phyloP scores from a whole-genome alignment of 2,113 vertebrate genomes.

The Garra rufa region DNA sequence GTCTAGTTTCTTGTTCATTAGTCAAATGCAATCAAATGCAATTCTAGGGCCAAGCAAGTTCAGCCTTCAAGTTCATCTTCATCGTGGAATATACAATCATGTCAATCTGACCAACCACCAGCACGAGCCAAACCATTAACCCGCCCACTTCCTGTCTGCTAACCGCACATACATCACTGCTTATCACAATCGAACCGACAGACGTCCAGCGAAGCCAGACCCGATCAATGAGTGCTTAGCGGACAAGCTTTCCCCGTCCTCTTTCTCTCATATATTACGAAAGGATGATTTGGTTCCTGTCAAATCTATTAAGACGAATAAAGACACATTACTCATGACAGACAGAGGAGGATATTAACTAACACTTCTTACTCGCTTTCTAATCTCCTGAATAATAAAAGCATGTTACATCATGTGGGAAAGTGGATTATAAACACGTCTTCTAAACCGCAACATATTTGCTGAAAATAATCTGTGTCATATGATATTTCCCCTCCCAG shows the following conservation, averaged over 20 bases:
- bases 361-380: conserved; percentile 15
- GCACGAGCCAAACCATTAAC: conserved; percentile 61
- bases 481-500: neutral
- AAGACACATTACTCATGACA: conserved; percentile 5
- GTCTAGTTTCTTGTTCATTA: neutral
- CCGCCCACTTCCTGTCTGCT: conserved; percentile 50
- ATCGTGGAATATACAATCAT: conserved; percentile 28
- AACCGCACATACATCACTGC: conserved; percentile 56
- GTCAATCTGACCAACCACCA: conserved; percentile 39
- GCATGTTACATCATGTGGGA: conserved; percentile 9
- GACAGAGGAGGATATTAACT: conserved; percentile 23
- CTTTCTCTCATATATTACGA: neutral
- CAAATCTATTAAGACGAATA: neutral
- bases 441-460: neutral
- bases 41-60: too few relatives aligned
- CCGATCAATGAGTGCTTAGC: conserved; percentile 65
- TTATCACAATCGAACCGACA: conserved; percentile 61
- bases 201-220: neutral
- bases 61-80: neutral
- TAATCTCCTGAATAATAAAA: conserved; percentile 34
- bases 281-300: conserved; percentile 7
- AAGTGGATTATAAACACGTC: conserved; percentile 27
- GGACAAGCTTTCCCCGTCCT: neutral
- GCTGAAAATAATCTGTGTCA: conserved; percentile 3
- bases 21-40: neutral